phyloP scores from a whole-genome alignment of 2,888 invertebrate genomes.

The Helleia helle region DNA sequence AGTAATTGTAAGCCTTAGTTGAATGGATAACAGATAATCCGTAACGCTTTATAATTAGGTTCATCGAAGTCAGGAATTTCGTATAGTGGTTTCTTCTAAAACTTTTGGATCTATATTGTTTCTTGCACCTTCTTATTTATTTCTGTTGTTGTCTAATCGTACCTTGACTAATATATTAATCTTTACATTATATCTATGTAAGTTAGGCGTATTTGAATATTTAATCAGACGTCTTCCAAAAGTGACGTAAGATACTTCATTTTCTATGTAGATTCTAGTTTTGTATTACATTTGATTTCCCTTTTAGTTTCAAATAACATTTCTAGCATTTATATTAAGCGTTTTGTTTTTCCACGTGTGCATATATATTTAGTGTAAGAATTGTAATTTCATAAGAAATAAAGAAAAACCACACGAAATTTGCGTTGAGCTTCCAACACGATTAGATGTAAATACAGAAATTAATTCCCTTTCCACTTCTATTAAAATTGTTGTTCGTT shows the following conservation, averaged over 20 bases:
- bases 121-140: slow-evolving; percentile 43
- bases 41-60: slow-evolving; percentile 73
- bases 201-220: slow-evolving; percentile 62
- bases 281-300: slow-evolving; percentile 17
- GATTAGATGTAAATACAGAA: slow-evolving; percentile 72
- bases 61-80: slow-evolving; percentile 63
- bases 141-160: slow-evolving; percentile 24
- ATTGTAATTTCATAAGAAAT: slow-evolving; percentile 29
- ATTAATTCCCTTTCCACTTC: slow-evolving; percentile 25
- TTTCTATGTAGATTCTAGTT: slow-evolving; percentile 20
- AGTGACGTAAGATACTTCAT: slow-evolving; percentile 55
- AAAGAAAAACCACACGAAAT: slow-evolving; percentile 67
- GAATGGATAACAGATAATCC: slow-evolving; percentile 59
- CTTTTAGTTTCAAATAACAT: slow-evolving; percentile 7
- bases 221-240: slow-evolving; percentile 72
- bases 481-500: slow-evolving; percentile 14
- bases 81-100: slow-evolving; percentile 55
- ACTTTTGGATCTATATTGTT: slow-evolving; percentile 49
- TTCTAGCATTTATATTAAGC: not conserved
- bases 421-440: slow-evolving; percentile 76
- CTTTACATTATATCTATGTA: slow-evolving; percentile 44
- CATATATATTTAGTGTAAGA: slow-evolving; percentile 25
- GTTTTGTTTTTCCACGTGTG: not conserved
- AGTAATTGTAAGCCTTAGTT: slow-evolving; percentile 41
- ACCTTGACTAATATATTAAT: slow-evolving; percentile 30